Conservation (phyloP, 2,797 vertebrate genomes). For the Poecilia gillii region DNA sequence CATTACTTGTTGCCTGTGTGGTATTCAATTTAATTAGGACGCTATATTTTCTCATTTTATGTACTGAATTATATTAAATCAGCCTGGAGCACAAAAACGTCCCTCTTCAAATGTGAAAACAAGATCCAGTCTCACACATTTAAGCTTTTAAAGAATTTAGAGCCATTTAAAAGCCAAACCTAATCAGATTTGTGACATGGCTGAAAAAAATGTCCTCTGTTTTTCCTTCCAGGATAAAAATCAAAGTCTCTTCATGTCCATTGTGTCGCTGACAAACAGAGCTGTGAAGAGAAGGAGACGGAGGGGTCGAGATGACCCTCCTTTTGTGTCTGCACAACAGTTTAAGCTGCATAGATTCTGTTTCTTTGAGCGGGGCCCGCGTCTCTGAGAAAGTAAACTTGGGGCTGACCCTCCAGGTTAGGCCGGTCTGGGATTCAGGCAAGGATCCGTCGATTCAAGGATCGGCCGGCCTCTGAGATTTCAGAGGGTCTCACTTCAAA, state of each 20-base stretch:
- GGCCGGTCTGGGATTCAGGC: slow-evolving; percentile 82
- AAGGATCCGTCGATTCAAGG: slow-evolving; percentile 69
- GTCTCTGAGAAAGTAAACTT: slow-evolving; percentile 91
- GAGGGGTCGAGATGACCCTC: slow-evolving; percentile 61
- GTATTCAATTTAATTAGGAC: neutral
- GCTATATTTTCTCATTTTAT: slow-evolving; percentile 3
- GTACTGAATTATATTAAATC: slow-evolving; percentile 6
- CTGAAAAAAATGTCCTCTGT: slow-evolving; percentile 30
- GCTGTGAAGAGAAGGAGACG: slow-evolving; percentile 50
- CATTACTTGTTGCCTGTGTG: neutral
- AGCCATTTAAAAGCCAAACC: slow-evolving; percentile 25
- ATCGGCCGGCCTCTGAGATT: slow-evolving; percentile 66
- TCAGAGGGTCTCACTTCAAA: slow-evolving; percentile 75
- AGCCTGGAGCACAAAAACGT: neutral
- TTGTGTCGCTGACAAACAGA: slow-evolving; percentile 66
- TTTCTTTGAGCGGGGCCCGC: slow-evolving; percentile 76
- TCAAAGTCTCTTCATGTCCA: slow-evolving; percentile 53
- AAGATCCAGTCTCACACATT: neutral
- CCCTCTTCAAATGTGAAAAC: slow-evolving; percentile 4
- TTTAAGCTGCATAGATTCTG: slow-evolving; percentile 86
- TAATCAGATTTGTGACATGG: slow-evolving; percentile 54
- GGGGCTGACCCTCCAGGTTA: slow-evolving; percentile 86
- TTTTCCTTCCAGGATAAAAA: slow-evolving; percentile 47
- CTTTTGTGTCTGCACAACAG: slow-evolving; percentile 76
- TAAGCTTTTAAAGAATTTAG: slow-evolving; percentile 14